Evolutionary conservation across 2,113 vertebrate genomes (phyloP).

Genomic region (Paramisgurnus dabryanus): DNA sequence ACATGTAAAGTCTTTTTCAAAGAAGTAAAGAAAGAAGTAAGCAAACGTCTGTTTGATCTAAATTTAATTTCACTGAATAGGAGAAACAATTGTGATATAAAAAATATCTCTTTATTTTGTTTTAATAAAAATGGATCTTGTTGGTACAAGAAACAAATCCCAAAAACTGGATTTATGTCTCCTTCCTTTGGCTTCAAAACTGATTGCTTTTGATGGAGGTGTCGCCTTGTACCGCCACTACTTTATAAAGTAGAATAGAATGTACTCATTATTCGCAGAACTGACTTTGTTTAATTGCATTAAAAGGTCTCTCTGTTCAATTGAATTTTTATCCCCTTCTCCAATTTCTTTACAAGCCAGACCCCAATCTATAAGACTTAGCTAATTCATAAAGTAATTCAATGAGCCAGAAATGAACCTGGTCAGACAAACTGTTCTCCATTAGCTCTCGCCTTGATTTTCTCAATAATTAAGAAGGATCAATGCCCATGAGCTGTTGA

Average conservation of each 20-base stretch:
- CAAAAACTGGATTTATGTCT: conserved; percentile 5
- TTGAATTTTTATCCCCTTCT: conserved; percentile 51
- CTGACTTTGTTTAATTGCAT: conserved; percentile 66
- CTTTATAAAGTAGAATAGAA: conserved; percentile 55
- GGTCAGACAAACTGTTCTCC: conserved; percentile 65
- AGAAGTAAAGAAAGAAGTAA: too few species aligned
- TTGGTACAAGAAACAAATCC: conserved; percentile 55
- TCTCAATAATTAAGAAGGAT: conserved; percentile 73
- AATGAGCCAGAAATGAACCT: conserved; percentile 75
- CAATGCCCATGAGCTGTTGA: conserved; percentile 60
- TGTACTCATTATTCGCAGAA: conserved; percentile 60
- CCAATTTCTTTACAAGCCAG: conserved; percentile 60
- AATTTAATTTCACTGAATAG: too few species aligned
- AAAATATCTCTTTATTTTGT: too few species aligned
- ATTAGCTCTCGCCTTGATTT: conserved; percentile 65
- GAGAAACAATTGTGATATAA: too few species aligned
- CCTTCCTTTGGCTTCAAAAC: neutral
- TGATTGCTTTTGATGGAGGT: neutral
- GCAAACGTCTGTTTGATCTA: too few species aligned
- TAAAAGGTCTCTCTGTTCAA: conserved; percentile 54
- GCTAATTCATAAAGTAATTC: conserved; percentile 69
- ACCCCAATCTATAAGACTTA: conserved; percentile 66
- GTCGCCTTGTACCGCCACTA: conserved; percentile 52
- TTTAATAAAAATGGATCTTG: neutral
- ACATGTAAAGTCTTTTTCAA: too few species aligned